Evolutionary conservation across 2,113 vertebrate genomes (phyloP).

Genomic region (Diadophis punctatus): DNA sequence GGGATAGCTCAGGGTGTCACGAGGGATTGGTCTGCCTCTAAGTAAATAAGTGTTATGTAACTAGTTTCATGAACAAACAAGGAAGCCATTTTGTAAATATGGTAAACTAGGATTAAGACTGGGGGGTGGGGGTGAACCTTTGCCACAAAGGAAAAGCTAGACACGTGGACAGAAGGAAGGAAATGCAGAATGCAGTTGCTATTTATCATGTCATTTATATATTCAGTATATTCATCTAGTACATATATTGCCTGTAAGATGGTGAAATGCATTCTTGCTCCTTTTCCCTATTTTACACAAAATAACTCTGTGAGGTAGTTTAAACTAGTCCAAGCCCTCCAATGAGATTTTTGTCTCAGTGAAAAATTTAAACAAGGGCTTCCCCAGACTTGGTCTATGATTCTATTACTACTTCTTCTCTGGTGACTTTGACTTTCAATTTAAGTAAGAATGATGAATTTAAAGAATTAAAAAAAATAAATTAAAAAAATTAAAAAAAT

Average conservation of each 20-base stretch:
- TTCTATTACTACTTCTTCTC: neutral
- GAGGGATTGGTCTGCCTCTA: neutral
- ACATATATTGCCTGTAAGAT: neutral
- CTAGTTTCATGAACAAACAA: neutral
- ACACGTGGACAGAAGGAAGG: neutral
- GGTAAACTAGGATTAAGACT: neutral
- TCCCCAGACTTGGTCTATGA: neutral
- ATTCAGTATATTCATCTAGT: neutral
- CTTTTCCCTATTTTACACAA: neutral
- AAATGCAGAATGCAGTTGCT: neutral
- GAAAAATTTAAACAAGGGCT: neutral
- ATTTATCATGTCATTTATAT: neutral
- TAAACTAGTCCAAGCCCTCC: neutral
- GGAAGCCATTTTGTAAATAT: neutral
- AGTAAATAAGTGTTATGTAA: neutral
- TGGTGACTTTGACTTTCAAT: neutral
- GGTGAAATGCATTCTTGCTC: neutral
- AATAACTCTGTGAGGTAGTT: neutral
- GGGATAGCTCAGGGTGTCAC: neutral
- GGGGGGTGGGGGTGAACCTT: neutral
- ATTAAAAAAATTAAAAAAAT: no score
- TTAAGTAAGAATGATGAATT: neutral
- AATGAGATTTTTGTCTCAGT: neutral
- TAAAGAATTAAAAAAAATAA: no score
- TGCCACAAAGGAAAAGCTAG: neutral